Evolutionary conservation across 2,888 invertebrate species (phyloP), one percentile per base, ranked within the genome.

Genomic region (Ptilodon capucinus): DNA sequence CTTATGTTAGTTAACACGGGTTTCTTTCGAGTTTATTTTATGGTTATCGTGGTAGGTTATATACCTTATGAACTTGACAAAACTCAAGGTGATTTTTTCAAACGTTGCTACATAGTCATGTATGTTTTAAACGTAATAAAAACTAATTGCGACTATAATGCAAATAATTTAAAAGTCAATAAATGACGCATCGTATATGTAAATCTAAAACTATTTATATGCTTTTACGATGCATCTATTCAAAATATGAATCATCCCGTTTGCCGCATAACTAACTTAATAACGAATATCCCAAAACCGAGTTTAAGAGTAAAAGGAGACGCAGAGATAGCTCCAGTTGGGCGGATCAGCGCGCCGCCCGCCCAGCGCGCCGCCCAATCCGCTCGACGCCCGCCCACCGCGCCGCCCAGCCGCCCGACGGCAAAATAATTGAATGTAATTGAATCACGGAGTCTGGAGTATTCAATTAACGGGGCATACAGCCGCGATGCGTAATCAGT

Each of bases 341-440:
- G 87, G 88, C 87, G 87, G 84, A 54, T 64, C 74, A 54, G 52
- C 46, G 34, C 51, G 49, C 79, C 78, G 75, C 80, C 86, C 86
- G 80, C 76, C 79, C 71, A 61, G 43, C 75, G 55, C 57, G 60
- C 86, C 86, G 86, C 86, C 87, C 81, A 81, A 74, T 69, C 71
- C 60, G 58, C 57, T 44, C 54, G 32, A 64, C 74, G 71, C 70
- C 84, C 86, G 86, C 88, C 87, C 77, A 78, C 57, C 61, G 53
- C 52, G 58, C 79, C 76, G 76, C 76, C 79, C 79, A 76, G 56
- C 64, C n/a, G 13, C 6, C 38, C 38, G 38, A 55, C 63, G 66
- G 70, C 59, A 52, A 69, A 71, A 81, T 88, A 87, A 88, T 87
- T 85, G 84, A 79, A 68, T 70, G 74, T 88, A 87, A 89, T 87